Percentiles rank a stretch among this genome's conserved stretches.
phyloP scores from a whole-genome alignment of 2,888 invertebrate genomes.

The Ischnus inquisitorius region DNA sequence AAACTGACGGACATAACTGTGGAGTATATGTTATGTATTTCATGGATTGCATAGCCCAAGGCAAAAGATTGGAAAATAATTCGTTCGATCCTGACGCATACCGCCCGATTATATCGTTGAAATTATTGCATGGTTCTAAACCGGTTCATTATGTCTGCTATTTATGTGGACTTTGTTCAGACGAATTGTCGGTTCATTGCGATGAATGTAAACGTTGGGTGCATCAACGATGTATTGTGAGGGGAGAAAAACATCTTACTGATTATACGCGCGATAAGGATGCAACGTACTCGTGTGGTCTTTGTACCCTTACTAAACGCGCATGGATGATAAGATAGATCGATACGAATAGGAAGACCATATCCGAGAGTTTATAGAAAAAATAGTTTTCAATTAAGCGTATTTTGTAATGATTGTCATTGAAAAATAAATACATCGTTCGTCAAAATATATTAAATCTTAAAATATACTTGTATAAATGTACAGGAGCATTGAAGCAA shows the following conservation, averaged over 20 bases:
- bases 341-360: too few species aligned
- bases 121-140: not conserved
- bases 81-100: not conserved
- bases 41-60: slow-evolving; percentile 16
- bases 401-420: too few species aligned
- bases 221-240: not conserved
- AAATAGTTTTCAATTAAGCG: too few species aligned
- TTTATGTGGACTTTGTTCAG: not conserved
- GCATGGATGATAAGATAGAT: not conserved
- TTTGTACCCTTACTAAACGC: not conserved
- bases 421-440: too few species aligned
- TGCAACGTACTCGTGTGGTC: not conserved
- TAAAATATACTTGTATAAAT: too few species aligned
- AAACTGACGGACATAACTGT: slow-evolving; percentile 27
- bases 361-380: too few species aligned
- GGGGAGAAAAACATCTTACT: not conserved
- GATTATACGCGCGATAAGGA: not conserved
- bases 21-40: slow-evolving; percentile 22
- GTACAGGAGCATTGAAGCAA: too few species aligned
- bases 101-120: not conserved
- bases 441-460: too few species aligned
- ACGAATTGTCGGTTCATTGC: not conserved
- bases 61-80: not conserved
- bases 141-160: slow-evolving; percentile 6
- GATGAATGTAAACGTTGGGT: slow-evolving; percentile 29